A percentile compares a stretch with the other conserved stretches of the same genome.
Evolutionary conservation across 2,888 invertebrate genomes (phyloP).

Genomic region (Caenorhabditis sinica): DNA sequence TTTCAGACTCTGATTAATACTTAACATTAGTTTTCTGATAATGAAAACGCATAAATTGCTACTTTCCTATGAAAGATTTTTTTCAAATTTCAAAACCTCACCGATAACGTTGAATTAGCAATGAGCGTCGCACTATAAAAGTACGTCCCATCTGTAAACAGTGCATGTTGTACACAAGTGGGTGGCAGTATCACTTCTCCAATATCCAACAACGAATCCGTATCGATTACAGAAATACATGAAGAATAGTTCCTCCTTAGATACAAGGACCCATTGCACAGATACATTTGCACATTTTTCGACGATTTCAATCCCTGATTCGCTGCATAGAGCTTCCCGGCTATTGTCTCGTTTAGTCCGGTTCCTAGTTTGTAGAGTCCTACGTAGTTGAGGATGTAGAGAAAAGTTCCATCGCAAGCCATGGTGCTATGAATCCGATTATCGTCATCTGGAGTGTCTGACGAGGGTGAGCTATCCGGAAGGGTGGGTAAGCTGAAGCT

Average conservation of each 20-base stretch:
- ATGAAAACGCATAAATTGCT: too few relatives aligned
- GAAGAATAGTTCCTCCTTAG: constrained; percentile 81
- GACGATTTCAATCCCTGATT: constrained; percentile 88
- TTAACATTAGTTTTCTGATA: too few relatives aligned
- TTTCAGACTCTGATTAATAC: too few relatives aligned
- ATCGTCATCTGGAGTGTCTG: constrained; percentile 77
- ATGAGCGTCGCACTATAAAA: constrained; percentile 79
- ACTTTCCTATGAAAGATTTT: neutral
- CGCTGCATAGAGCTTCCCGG: constrained; percentile 92
- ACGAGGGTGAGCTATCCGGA: constrained; percentile 68
- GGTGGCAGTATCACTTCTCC: constrained; percentile 78
- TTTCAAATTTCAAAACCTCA: constrained; percentile 43
- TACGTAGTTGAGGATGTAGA: constrained; percentile 90
- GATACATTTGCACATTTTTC: constrained; percentile 78
- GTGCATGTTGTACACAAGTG: constrained; percentile 70
- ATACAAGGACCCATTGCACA: constrained; percentile 81
- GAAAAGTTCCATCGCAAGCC: constrained; percentile 87
- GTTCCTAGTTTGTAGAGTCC: constrained; percentile 95
- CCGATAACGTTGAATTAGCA: constrained; percentile 76
- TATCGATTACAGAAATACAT: constrained; percentile 81
- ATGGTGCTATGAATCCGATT: constrained; percentile 85
- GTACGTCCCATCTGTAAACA: constrained; percentile 78
- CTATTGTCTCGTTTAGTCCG: constrained; percentile 94
- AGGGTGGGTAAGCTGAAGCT: constrained; percentile 71
- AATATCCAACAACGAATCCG: constrained; percentile 77